Evolutionary conservation across 2,888 invertebrate genomes (phyloP).

Genomic region (Cheilosia soror): DNA sequence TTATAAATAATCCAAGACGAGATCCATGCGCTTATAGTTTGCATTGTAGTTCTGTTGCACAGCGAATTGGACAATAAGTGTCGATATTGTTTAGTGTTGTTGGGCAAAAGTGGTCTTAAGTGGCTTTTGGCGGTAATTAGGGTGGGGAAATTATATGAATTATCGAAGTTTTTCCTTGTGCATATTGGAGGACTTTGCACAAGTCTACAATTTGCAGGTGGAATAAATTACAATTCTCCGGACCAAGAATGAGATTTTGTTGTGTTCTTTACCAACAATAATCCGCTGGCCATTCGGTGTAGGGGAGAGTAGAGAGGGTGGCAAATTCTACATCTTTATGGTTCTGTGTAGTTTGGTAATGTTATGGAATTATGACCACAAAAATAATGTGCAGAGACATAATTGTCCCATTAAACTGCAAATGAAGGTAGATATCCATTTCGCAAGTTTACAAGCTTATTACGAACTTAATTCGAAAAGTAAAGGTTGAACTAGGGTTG

Average conservation of each 20-base stretch:
- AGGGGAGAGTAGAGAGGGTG: background rate
- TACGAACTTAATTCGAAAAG: background rate
- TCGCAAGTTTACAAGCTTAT: constrained; percentile 1
- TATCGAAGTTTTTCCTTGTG: constrained; percentile 35
- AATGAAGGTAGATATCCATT: constrained; percentile 20
- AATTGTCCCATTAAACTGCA: constrained; percentile 59
- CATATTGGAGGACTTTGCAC: background rate
- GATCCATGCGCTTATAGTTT: constrained; percentile 13
- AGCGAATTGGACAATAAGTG: constrained; percentile 44
- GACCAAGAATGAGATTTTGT: constrained; percentile 4
- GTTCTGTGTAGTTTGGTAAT: constrained; percentile 24
- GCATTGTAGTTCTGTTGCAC: background rate
- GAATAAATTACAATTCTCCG: constrained; percentile 25
- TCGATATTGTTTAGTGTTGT: constrained; percentile 55
- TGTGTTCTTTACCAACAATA: background rate
- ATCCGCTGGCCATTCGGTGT: background rate
- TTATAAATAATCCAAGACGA: background rate
- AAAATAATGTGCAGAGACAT: constrained; percentile 25
- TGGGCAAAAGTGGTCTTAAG: constrained; percentile 52
- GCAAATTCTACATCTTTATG: background rate
- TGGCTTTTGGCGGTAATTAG: constrained; percentile 62
- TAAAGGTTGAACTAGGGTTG: background rate
- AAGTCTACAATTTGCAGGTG: constrained; percentile 47
- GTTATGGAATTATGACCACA: constrained; percentile 38
- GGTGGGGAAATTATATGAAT: constrained; percentile 63